Evolutionary conservation across 2,797 vertebrate genomes (phyloP).

Genomic region (Chaetophractus vellerosus): DNA sequence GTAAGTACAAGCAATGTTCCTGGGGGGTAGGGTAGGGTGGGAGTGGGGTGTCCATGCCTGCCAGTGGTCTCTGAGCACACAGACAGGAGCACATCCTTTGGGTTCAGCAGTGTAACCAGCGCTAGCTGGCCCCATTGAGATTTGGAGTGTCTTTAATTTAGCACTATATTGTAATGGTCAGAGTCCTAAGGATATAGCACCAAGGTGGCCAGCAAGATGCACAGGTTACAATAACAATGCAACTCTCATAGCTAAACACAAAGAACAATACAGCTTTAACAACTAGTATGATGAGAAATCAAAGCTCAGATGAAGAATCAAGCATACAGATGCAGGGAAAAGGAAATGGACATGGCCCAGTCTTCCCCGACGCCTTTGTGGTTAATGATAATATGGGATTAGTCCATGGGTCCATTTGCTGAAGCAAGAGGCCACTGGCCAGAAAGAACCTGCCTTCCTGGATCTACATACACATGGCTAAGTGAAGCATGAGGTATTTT

Average conservation of each 20-base stretch:
- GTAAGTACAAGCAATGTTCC: conserved; percentile 91
- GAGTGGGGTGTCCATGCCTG: conserved; percentile 89
- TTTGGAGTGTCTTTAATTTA: conserved; percentile 87
- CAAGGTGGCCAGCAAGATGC: conserved; percentile 83
- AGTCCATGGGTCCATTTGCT: conserved; percentile 49
- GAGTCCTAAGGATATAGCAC: conserved; percentile 80
- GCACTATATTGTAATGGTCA: conserved; percentile 86
- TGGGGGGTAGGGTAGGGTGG: conserved; percentile 83
- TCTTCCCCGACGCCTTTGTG: conserved; percentile 83
- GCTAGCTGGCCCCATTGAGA: conserved; percentile 88
- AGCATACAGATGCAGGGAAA: conserved; percentile 84
- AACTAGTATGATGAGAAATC: conserved; percentile 87
- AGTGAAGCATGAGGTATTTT: conserved; percentile 98
- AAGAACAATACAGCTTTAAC: conserved; percentile 87
- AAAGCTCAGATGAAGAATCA: conserved; percentile 87
- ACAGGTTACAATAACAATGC: conserved; percentile 85
- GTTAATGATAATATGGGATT: conserved; percentile 78
- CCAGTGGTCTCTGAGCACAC: conserved; percentile 71
- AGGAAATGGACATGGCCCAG: conserved; percentile 77
- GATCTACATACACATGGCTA: conserved; percentile 91
- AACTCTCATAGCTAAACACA: conserved; percentile 88
- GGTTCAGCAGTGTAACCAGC: conserved; percentile 91
- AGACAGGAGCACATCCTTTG: conserved; percentile 87
- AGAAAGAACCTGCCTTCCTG: conserved; percentile 88
- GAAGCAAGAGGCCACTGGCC: conserved; percentile 91